Evolutionary conservation across 2,888 invertebrate species (phyloP), one percentile per base, ranked within the genome.

Genomic region (Amphipyra berbera): DNA sequence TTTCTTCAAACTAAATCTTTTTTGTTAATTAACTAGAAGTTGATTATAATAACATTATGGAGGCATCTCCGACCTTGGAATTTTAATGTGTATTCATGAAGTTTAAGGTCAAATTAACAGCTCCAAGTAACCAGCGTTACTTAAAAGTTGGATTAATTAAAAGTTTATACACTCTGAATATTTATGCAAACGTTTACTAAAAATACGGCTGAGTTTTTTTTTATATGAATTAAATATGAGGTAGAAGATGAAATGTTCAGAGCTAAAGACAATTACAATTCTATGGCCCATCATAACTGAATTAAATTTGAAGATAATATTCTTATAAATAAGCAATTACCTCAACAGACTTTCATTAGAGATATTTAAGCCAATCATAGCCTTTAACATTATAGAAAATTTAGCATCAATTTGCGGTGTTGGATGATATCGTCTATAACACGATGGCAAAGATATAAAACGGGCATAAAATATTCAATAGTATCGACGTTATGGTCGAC

Each of bases 31-130:
- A 71, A 69, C 68, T 76, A 54, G 38, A 71, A 61, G 15, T 21
- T 59, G 66, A 37, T 65, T 61, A 68, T 67, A 73, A 74, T 68
- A 65, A 40, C 15, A 46, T 62, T 70, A 71, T 72, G 69, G 71
- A 79, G 73, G 77, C 74, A 73, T 74, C 70, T 73, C 59, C 65
- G 78, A 84, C 88, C 85, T 87, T 83, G 80, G 58, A 62, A 61
- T 73, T 50, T 62, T 75, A 70, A 81, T 78, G 80, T 67, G 68
- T 77, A 75, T 72, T 58, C 35, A 49, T 61, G 35, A 86, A 85
- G 83, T 84, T 82, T 80, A 82, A 82, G 79, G 85, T 83, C 78
- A 82, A 67, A 74, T 78, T 65, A 79, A 78, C 61, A 70, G 58
- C 54, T 68, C 37, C 42, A 47, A 52, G 55, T 62, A 46, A 54